phyloP scores from a whole-genome alignment of 2,113 vertebrate genomes.

The Charadrius vociferus region DNA sequence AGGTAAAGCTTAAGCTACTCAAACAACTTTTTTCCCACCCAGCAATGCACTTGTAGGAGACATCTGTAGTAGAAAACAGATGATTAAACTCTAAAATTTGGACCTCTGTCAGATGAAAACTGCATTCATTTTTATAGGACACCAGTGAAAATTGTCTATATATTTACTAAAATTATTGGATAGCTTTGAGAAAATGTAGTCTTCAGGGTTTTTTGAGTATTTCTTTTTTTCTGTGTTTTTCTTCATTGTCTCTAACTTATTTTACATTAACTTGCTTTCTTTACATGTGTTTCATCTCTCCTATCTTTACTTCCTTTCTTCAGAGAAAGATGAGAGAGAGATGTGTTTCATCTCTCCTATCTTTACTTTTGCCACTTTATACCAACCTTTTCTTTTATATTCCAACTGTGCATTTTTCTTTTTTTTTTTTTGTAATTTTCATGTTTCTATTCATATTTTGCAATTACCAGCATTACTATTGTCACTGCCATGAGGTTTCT shows the following conservation, averaged over 20 bases:
- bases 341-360: background rate
- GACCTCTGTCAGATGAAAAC: background rate
- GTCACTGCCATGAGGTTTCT: background rate
- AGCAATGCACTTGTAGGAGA: background rate
- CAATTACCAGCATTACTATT: background rate
- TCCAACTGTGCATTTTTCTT: background rate
- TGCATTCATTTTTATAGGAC: background rate
- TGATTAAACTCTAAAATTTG: background rate
- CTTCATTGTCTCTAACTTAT: background rate
- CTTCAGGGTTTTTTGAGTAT: background rate
- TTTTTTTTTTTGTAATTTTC: background rate
- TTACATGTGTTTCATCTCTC: background rate
- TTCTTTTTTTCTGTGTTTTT: background rate
- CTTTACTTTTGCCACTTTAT: background rate
- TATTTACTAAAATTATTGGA: background rate
- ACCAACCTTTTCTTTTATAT: background rate
- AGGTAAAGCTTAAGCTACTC: accelerated
- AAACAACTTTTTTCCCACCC: background rate
- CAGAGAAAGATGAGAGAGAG: no score
- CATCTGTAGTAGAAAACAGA: background rate
- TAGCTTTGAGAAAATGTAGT: background rate
- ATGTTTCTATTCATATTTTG: background rate
- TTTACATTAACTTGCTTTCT: background rate
- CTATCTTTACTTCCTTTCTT: no score
- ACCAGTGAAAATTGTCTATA: background rate